Conservation (phyloP, 2,797 vertebrate species). For the Aplochiton taeniatus region DNA sequence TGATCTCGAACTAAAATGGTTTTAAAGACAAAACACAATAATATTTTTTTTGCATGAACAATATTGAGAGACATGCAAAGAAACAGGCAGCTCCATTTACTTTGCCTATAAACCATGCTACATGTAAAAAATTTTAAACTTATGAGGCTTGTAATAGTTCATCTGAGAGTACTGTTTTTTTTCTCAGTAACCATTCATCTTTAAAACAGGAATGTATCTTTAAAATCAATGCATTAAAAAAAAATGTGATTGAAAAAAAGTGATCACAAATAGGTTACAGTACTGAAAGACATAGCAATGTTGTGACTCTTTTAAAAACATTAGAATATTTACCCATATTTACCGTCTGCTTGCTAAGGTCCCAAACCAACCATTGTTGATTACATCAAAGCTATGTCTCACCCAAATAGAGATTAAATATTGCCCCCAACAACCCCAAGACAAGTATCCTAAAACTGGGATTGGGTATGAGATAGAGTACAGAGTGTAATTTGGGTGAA, state of each 20-base stretch:
- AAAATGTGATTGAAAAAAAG: background rate
- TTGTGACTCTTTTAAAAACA: too few relatives aligned
- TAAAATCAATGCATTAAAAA: background rate
- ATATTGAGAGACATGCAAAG: constrained; percentile 46
- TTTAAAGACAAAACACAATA: constrained; percentile 20
- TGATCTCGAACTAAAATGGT: constrained; percentile 34
- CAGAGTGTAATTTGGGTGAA: too few relatives aligned
- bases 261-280: background rate
- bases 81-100: constrained; percentile 12
- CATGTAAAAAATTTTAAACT: background rate
- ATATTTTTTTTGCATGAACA: constrained; percentile 12
- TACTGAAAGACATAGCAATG: too few relatives aligned
- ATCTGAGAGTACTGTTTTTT: background rate
- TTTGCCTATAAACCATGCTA: background rate
- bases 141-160: background rate
- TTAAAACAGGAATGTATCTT: background rate
- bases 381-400: too few relatives aligned
- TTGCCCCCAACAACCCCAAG: too few relatives aligned
- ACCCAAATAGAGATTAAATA: too few relatives aligned
- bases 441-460: too few relatives aligned
- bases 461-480: too few relatives aligned
- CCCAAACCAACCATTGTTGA: too few relatives aligned
- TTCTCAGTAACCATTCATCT: background rate
- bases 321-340: too few relatives aligned
- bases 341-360: too few relatives aligned